These are phyloP conservation scores for Psix sp. DNA, from an alignment of 1,140 invertebrate species.

Conservation along the genomic window DNA sequence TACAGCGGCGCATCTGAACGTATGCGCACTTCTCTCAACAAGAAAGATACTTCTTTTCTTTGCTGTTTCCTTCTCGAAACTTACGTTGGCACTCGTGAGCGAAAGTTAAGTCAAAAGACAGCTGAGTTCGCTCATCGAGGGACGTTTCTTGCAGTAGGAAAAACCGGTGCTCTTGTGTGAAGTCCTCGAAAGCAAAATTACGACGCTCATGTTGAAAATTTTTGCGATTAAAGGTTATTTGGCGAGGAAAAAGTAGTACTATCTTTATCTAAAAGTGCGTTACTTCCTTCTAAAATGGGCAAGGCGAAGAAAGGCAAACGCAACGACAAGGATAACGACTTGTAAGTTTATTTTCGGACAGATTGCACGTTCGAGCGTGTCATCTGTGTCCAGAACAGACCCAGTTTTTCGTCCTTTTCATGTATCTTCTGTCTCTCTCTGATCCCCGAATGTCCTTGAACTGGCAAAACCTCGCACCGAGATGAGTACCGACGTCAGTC, in stretches of 20 bases:
- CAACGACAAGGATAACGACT: slow-evolving; percentile 80
- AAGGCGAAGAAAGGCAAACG: slow-evolving; percentile 84
- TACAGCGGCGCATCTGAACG: no score
- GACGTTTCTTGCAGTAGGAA: slow-evolving; percentile 19
- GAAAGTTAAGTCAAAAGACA: neutral
- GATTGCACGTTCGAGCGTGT: slow-evolving; percentile 36
- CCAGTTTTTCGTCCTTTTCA: neutral
- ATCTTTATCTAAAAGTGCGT: neutral
- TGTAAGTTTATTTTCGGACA: slow-evolving; percentile 76
- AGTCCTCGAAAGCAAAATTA: slow-evolving; percentile 50
- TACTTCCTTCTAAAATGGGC: slow-evolving; percentile 78
- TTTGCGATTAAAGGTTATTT: slow-evolving; percentile 44
- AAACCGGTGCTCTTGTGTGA: slow-evolving; percentile 54
- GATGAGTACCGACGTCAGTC: no score
- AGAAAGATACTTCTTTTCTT: no score
- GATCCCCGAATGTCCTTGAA: no score
- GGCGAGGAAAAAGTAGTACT: slow-evolving; percentile 47
- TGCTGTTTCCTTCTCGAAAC: no score
- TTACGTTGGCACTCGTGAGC: neutral
- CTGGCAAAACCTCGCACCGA: no score
- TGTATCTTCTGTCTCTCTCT: neutral
- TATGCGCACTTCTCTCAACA: no score
- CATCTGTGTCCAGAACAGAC: no score
- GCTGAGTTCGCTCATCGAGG: slow-evolving; percentile 26
- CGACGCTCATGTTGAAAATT: slow-evolving; percentile 63